Base-by-base conservation (phyloP, 2,113 vertebrate species). In the Tenrec ecaudatus region DNA sequence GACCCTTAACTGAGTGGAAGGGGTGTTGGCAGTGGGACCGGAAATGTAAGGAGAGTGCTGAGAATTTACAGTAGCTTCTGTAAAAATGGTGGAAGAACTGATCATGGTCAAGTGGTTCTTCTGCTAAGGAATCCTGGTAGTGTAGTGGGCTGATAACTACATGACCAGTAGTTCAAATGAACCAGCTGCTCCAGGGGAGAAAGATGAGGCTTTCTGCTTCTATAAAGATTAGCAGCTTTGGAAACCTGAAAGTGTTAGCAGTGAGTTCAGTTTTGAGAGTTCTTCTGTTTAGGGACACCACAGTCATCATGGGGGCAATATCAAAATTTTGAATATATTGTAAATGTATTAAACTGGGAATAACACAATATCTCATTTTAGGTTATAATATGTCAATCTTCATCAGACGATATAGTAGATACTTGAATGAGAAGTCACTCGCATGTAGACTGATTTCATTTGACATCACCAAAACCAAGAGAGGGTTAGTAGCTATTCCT, bases 381-480 rank as follows among this genome's bases (percentile, higher is more conserved):
- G 99, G 99, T 94, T 99, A 99, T 84, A 98, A 99, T 97, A 99
- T 99, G 99, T 99, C 99, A 85, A 98, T 98, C 85, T 99, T 99
- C 98, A 99, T 99, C 97, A 98, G 99, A 82, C 97, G 99, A 66
- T 99, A 99, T 95, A 99, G 99, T 98, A 98, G 98, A 95, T 99
- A 99, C 97, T 98, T 99, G 98, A 99, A 99, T 80, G 99, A 99
- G 98, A 99, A 99, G 98, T 99, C 99, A 92, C 98, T 99, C 96
- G 99, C 99, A 16, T 99, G 99, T 96, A 98, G 99, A 95, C 98
- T 99, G 96, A 98, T 99, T 92, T 98, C 99, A 82, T 99, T 98
- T 96, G 99, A 99, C 97, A 99, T 99, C 98, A 99, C 99, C 97
- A 99, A 99, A 98, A 99, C 98, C 99, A 99, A 99, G 97, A 98